Base-by-base conservation (phyloP, 23 tunicate species). In the Ciona savignyi region DNA sequence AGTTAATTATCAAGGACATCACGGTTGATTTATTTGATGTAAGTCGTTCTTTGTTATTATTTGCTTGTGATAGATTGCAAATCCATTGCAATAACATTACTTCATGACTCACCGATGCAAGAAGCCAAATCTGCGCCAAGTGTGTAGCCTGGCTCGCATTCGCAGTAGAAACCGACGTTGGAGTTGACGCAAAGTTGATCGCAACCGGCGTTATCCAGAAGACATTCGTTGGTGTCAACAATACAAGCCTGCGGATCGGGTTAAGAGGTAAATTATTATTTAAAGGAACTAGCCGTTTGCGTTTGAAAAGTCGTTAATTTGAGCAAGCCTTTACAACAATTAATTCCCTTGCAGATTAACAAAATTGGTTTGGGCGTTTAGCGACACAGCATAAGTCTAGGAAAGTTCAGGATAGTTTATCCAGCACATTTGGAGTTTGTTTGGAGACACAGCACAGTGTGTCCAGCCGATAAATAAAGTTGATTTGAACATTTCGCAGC, bases 191-290 rank as follows among this genome's bases (percentile, higher is more conserved):
- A 94, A 27, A 33, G 35, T 1, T 34, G 78, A 29, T 70, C 75
- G 73, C 99, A 87, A 24, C 86, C 85, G 23, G 88, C 90, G 67
- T 81, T 86, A 62, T 78, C 86, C 19, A 28, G 76, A 20, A 34
- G 22, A 63, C 99, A 94, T 72, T 94, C 99, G 51, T 94, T 87
- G 30, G 70, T 78, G 65, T 94, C 95, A 1, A 66, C 71, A 0
- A 60, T 78, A 34, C 96, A 88, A 23, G 33, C 60, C 96, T 88
- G 60, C 23, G 22, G 28, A 63, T n/a, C n/a, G n/a, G n/a, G n/a
- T n/a, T n/a, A n/a, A n/a, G n/a, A n/a, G n/a, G n/a, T n/a, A n/a
- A n/a, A n/a, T n/a, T n/a, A n/a, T n/a, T n/a, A n/a, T n/a, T n/a
- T n/a, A n/a, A n/a, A n/a, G n/a, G n/a, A n/a, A n/a, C n/a, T n/a